A percentile compares a stretch with the other conserved stretches of the same genome.
Evolutionary conservation across 2,888 invertebrate species (phyloP).

Genomic region (Folsomia manolachei): DNA sequence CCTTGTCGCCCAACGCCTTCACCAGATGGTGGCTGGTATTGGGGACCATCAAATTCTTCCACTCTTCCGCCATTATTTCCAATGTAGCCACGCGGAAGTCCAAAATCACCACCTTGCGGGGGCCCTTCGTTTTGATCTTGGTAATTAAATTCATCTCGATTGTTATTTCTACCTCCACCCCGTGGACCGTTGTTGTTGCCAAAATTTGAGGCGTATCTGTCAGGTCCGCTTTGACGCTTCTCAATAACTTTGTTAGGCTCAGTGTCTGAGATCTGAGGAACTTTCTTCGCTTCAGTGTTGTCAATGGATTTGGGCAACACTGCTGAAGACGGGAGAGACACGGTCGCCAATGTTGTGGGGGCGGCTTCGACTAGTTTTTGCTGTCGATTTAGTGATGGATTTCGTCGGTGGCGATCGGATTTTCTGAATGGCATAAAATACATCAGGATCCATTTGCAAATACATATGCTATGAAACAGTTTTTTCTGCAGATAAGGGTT

Average conservation of each 20-base stretch:
- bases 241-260: constrained; percentile 36
- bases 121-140: background rate
- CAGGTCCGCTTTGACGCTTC: constrained; percentile 38
- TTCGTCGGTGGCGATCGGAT: constrained; percentile 33
- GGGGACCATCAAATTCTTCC: background rate
- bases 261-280: constrained; percentile 26
- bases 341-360: background rate
- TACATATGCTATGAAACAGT: background rate
- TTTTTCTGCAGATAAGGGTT: background rate
- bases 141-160: constrained; percentile 16
- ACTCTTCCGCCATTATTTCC: constrained; percentile 20
- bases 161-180: background rate
- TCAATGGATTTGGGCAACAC: constrained; percentile 23
- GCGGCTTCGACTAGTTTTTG: background rate
- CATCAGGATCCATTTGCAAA: background rate
- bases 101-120: constrained; percentile 25
- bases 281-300: background rate
- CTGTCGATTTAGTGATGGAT: constrained; percentile 24
- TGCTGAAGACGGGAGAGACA: constrained; percentile 22
- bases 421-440: background rate
- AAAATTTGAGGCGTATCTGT: constrained; percentile 55
- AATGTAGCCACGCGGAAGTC: constrained; percentile 16
- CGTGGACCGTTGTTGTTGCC: constrained; percentile 17
- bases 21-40: background rate
- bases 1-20: background rate